Evolutionary conservation across 2,797 vertebrate genomes (phyloP), one percentile per base, ranked within the genome.

Genomic region (Lepidocolaptes lacrymiger): DNA sequence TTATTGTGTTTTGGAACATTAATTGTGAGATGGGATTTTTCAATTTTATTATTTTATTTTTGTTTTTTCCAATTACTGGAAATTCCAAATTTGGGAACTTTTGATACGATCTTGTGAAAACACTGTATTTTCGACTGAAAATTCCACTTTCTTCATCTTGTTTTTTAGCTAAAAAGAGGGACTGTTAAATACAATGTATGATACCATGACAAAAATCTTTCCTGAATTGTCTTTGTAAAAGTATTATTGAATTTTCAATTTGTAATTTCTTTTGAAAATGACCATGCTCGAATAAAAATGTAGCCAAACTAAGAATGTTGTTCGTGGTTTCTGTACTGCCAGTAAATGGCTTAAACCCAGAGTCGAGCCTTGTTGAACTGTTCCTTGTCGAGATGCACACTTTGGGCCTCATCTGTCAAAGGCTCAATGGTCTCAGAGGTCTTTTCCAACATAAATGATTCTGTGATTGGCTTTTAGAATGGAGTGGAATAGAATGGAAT

Each of bases 191-290:
- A 99, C 99, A 99, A 99, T 99, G 99, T 99, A 99, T 99, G 99
- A 99, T 99, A 99, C 98, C 98, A 99, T 99, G 99, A 99, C 98
- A 99, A 98, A 99, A 99, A 99, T 99, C 99, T 99, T 99, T 99
- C 99, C 99, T 99, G 99, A 99, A 99, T 99, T 99, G 99, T 99
- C 99, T 99, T 99, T 99, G 99, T 99, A 99, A 99, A 99, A 99
- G 99, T 99, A 99, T 99, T 99, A 99, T 99, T 99, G 99, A 99
- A 99, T 99, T 99, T 99, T 99, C 99, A 99, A 99, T 99, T 99
- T 99, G 99, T 99, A 99, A 99, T 99, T 99, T 99, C 99, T 99
- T 99, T 99, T 99, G 99, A 99, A 99, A 99, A 99, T 99, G 99
- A 99, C 99, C 99, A 99, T 99, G 99, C 99, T 99, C 99, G 99